Evolutionary conservation across 2,797 vertebrate species (phyloP), one percentile per base, ranked within the genome.

Genomic region (Catamblyrhynchus diadema): DNA sequence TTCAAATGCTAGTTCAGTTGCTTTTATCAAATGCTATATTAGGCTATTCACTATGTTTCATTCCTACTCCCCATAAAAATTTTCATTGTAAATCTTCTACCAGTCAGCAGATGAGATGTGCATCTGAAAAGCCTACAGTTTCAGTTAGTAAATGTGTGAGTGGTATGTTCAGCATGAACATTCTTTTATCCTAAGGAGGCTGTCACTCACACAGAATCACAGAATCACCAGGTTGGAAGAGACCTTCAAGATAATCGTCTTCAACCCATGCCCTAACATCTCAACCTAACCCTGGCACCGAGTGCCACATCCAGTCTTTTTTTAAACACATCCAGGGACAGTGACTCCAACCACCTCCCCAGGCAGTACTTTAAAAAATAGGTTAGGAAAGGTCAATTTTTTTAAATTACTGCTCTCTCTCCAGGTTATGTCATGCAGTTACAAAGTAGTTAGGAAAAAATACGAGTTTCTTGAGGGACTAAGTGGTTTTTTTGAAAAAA

Each of bases 331-430:
- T 56, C 10, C 32, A 14, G 37, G 20, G 20, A 35, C 18, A 2
- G 47, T 62, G 59, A 35, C 9, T 62, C 15, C 12, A 53, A 53
- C 25, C 25, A 44, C 37, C 59, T 51, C 37, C 15, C 20, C 1
- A 1, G 37, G 32, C 15, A 51, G 9, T 42, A 33, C 47, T 51
- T 33, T 42, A 33, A 51, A 61, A 50, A 62, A 33, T 75, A 94
- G 65, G 62, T 97, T 97, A 98, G 97, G 96, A 98, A 98, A 98
- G 94, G 96, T 98, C 96, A 96, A 91, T 84, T 97, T 96, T 95
- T 91, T 98, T 85, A 97, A 98, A 98, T 98, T 98, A 98, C 97
- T 97, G 96, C 96, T 97, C 96, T 98, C 96, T 97, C 97, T 96
- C 90, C 95, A 97, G 93, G 93, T 97, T 97, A 98, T 97, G 88